Percentiles rank a stretch among this genome's conserved stretches.
Evolutionary conservation across 2,113 vertebrate genomes (phyloP).

Genomic region (Hemibagrus wyckioides): DNA sequence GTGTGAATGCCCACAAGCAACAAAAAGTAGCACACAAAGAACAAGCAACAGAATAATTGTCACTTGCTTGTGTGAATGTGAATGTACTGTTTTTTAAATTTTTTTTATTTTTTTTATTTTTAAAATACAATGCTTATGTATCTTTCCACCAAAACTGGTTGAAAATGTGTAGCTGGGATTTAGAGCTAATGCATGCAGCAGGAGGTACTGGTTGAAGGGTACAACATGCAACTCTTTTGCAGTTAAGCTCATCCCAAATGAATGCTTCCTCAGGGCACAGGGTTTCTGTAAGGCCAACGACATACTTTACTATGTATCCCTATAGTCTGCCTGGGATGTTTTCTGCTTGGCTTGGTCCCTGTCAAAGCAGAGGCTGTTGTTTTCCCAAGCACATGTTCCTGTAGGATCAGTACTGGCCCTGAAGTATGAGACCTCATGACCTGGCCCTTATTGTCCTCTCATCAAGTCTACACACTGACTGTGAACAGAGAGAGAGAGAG

Average conservation of each 20-base stretch:
- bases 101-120: background rate
- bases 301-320: slow-evolving; percentile 32
- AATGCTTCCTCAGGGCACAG: slow-evolving; percentile 9
- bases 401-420: background rate
- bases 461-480: background rate
- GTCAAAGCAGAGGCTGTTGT: background rate
- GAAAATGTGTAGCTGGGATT: slow-evolving; percentile 1
- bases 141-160: background rate
- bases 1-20: background rate
- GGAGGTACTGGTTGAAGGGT: background rate
- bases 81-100: background rate
- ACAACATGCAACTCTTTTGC: background rate
- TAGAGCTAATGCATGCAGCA: background rate
- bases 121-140: background rate
- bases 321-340: slow-evolving; percentile 8
- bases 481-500: background rate
- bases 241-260: slow-evolving; percentile 11
- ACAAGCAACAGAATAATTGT: background rate
- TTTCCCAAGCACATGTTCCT: slow-evolving; percentile 34
- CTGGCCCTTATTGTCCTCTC: background rate
- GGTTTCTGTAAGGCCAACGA: slow-evolving; percentile 8
- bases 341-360: slow-evolving; percentile 28
- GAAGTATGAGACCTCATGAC: slow-evolving; percentile 1
- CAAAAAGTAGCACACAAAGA: background rate
- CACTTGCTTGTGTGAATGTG: background rate